Evolutionary conservation across 2,888 invertebrate species (phyloP).

Genomic region (Dendrolimus pini): DNA sequence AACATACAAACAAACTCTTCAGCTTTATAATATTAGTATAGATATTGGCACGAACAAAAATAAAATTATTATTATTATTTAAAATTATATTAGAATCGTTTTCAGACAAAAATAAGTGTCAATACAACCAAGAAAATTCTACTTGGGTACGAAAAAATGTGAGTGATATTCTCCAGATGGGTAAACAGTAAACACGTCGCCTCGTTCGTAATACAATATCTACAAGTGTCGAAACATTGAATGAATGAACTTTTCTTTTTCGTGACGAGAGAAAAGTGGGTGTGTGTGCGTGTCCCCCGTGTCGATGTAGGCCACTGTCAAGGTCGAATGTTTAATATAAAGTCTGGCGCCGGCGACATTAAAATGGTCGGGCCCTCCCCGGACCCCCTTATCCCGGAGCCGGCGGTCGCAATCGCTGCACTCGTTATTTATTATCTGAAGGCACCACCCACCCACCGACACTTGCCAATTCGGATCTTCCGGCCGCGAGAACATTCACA

Average conservation of each 20-base stretch:
- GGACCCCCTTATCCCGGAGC: slow-evolving; percentile 55
- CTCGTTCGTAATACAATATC: slow-evolving; percentile 54
- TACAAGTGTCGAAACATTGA: slow-evolving; percentile 61
- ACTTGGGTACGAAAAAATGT: slow-evolving; percentile 6
- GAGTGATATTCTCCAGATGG: slow-evolving; percentile 19
- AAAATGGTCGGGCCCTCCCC: slow-evolving; percentile 73
- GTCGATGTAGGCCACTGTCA: slow-evolving; percentile 75
- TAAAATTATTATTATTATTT: no score
- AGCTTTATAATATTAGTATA: no score
- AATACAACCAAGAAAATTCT: no score
- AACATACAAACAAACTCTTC: no score
- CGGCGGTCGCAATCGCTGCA: slow-evolving; percentile 74
- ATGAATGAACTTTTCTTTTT: slow-evolving; percentile 70
- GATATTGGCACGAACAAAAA: no score
- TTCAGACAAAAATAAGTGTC: no score
- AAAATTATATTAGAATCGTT: no score
- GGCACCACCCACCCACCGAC: slow-evolving; percentile 50
- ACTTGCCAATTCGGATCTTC: slow-evolving; percentile 8
- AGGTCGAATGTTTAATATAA: slow-evolving; percentile 77
- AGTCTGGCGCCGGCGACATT: slow-evolving; percentile 75
- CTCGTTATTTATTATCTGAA: slow-evolving; percentile 74
- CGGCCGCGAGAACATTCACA: neutral
- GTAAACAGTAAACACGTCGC: slow-evolving; percentile 36
- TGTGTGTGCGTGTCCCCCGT: slow-evolving; percentile 70
- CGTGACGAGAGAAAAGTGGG: slow-evolving; percentile 61